Base-by-base conservation (phyloP, 2,888 invertebrate species). In the Coenonympha arcania region DNA sequence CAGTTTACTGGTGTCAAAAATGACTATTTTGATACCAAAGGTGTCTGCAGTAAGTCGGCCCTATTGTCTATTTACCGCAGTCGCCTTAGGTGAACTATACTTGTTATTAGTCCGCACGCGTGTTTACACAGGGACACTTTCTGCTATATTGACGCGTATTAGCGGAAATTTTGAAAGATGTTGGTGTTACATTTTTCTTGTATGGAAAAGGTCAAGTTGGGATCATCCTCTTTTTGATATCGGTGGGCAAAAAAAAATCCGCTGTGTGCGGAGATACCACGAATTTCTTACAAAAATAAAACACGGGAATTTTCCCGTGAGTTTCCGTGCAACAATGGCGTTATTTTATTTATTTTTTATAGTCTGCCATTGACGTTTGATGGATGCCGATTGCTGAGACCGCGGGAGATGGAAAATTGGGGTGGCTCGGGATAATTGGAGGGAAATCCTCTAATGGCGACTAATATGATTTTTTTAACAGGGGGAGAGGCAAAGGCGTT, bases 341-440 rank as follows among this genome's bases (percentile, higher is more conserved):
- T 73, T 77, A 76, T 75, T 80, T 82, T 81, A 79, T 83, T 81
- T 79, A 73, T 71, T 77, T 76, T 79, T 76, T 80, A 75, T 74
- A 66, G 73, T 72, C 77, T 75, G 78, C 69, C 65, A 75, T 81
- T 82, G 82, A 79, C 77, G 69, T 71, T 68, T 79, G 77, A 77
- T 68, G 66, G 76, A 73, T 71, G 70, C 65, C 70, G 70, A 68
- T 67, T 67, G 65, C 55, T 46, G 65, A 59, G 64, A 57, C 64
- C 61, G 57, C 60, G 57, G 60, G 65, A 46, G 56, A 53, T 22
- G 6, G 19, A 13, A 20, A 58, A 59, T 56, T 49, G 57, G 60
- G 55, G 62, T 59, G 68, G 69, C 64, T 68, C 54, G 60, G 51
- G 59, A 68, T 76, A 74, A 77, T 76, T 75, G 71, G 63, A 63